A percentile compares a stretch with the other conserved stretches of the same genome.
Conservation (phyloP, 2,888 invertebrate species). For the Drosophila pegasa region DNA sequence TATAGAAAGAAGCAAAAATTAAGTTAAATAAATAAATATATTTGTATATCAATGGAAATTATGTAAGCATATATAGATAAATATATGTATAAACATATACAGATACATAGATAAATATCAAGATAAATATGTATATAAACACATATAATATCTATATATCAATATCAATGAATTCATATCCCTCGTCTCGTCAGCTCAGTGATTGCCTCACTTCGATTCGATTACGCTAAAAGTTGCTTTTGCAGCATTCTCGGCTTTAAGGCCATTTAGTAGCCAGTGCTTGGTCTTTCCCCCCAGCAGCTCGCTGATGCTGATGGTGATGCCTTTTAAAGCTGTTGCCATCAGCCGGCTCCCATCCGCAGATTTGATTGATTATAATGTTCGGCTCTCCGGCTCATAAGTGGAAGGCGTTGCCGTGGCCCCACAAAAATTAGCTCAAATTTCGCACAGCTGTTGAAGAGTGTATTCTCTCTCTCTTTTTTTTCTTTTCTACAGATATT, state of each 20-base stretch:
- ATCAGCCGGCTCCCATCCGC: background rate
- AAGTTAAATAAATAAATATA: no score
- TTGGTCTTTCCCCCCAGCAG: background rate
- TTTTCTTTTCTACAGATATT: slow-evolving; percentile 12
- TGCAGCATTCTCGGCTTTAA: background rate
- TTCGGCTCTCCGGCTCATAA: background rate
- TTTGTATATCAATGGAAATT: no score
- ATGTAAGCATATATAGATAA: no score
- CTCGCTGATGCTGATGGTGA: background rate
- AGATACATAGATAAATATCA: no score
- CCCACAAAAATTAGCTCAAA: slow-evolving; percentile 43
- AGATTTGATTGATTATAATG: slow-evolving; percentile 50
- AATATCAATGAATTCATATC: background rate
- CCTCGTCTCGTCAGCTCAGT: background rate
- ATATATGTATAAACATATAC: no score
- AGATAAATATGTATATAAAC: no score
- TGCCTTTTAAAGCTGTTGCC: slow-evolving; percentile 8
- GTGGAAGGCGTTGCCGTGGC: slow-evolving; percentile 6
- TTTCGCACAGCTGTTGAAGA: slow-evolving; percentile 53
- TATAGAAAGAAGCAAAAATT: no score
- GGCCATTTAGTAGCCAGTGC: background rate
- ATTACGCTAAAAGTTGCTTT: background rate
- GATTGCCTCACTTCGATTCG: background rate
- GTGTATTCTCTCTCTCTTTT: no score
- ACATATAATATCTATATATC: no score